phyloP scores from a whole-genome alignment of 35 echinoderm and acorn worm genomes.

The Lytechinus variegatus region DNA sequence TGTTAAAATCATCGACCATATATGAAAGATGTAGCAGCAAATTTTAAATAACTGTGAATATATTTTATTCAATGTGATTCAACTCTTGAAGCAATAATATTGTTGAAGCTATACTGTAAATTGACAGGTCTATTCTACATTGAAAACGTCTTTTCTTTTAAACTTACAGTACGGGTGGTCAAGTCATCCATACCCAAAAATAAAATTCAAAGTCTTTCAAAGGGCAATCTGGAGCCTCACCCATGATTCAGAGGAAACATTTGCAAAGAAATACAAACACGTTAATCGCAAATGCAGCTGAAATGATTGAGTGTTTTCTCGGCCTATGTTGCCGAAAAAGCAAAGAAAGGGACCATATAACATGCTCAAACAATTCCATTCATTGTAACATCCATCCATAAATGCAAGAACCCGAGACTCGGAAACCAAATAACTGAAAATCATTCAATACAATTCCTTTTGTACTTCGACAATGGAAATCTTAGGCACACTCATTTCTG shows the following conservation, averaged over 20 bases:
- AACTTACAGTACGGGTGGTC: neutral
- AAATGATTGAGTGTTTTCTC: neutral
- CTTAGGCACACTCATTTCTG: neutral
- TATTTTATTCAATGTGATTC: no score
- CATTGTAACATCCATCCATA: neutral
- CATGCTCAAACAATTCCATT: neutral
- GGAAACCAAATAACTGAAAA: neutral
- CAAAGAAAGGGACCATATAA: neutral
- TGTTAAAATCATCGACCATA: no score
- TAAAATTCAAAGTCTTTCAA: neutral
- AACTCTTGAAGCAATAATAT: neutral
- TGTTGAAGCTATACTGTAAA: neutral
- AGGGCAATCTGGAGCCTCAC: neutral
- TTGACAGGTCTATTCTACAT: neutral
- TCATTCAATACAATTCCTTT: neutral
- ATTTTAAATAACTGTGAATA: no score
- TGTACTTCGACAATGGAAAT: neutral
- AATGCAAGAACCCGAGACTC: neutral
- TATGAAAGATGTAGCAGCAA: no score
- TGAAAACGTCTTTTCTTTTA: neutral
- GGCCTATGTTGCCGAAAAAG: neutral
- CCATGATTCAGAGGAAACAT: neutral
- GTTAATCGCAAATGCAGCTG: slow-evolving; percentile 16
- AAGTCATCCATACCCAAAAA: neutral
- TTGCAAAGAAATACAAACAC: slow-evolving; percentile 5